Conservation (phyloP, 2,888 invertebrate genomes). For the Leptinotarsa peninsularis region DNA sequence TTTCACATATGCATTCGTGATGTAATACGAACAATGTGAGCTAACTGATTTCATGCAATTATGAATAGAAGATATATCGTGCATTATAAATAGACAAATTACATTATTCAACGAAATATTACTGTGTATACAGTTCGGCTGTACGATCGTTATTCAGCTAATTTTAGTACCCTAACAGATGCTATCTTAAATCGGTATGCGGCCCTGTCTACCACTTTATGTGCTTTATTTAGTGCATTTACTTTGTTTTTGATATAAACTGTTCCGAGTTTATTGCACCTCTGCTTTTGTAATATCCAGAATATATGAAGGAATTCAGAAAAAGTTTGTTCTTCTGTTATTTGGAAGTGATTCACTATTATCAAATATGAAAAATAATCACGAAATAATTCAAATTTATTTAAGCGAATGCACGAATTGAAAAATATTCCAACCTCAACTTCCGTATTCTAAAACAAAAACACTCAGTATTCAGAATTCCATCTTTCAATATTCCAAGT, state of each 20-base stretch:
- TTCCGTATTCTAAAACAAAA: no score
- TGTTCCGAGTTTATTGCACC: slow-evolving; percentile 7
- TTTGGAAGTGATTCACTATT: neutral
- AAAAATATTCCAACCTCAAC: no score
- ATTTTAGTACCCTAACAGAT: slow-evolving; percentile 24
- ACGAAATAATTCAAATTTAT: no score
- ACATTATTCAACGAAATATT: slow-evolving; percentile 23
- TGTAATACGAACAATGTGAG: slow-evolving; percentile 4
- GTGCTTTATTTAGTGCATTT: neutral
- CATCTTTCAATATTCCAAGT: no score
- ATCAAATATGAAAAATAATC: no score
- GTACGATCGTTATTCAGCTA: slow-evolving; percentile 13
- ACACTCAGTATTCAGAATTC: no score
- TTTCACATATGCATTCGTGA: neutral
- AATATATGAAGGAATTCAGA: neutral
- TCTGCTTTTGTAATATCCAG: neutral
- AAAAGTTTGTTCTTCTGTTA: neutral
- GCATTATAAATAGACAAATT: slow-evolving; percentile 22
- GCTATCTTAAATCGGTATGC: slow-evolving; percentile 17
- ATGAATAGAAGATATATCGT: slow-evolving; percentile 15
- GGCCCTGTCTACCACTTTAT: neutral
- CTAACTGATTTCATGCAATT: slow-evolving; percentile 15
- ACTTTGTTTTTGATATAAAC: slow-evolving; percentile 3
- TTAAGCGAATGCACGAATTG: no score
- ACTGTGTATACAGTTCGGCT: slow-evolving; percentile 7